These are phyloP conservation scores for Pasiphila rectangulata DNA, from an alignment of 2,888 invertebrate species.

Conservation along the genomic window DNA sequence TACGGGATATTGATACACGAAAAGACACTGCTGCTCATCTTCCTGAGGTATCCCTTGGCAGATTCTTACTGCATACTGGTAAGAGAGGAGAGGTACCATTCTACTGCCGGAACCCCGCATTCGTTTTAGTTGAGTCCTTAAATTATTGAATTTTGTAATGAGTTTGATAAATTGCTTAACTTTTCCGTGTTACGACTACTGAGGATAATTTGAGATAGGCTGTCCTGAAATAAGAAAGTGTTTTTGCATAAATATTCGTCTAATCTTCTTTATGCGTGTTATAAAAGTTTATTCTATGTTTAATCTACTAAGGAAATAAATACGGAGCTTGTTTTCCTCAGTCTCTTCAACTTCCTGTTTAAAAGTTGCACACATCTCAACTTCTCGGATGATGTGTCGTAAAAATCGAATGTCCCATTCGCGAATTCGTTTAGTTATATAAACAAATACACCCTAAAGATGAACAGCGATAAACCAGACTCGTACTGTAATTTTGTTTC, in stretches of 20 bases:
- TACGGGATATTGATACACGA: too few species aligned
- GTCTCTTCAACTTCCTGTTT: constrained; percentile 2
- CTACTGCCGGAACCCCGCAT: too few species aligned
- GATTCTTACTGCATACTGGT: too few species aligned
- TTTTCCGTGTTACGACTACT: constrained; percentile 33
- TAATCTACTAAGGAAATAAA: constrained; percentile 1
- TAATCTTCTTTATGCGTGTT: too few species aligned
- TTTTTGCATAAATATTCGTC: too few species aligned
- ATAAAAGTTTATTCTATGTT: constrained; percentile 9
- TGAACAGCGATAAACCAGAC: constrained; percentile 52
- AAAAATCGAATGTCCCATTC: constrained; percentile 22
- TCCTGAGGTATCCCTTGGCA: too few species aligned
- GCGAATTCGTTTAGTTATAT: constrained; percentile 24
- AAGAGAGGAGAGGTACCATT: too few species aligned
- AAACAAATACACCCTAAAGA: constrained; percentile 23
- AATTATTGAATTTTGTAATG: constrained; percentile 37
- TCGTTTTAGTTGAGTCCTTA: constrained; percentile 32
- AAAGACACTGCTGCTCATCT: too few species aligned
- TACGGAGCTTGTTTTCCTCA: background rate
- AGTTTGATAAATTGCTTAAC: constrained; percentile 35
- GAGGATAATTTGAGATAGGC: constrained; percentile 30
- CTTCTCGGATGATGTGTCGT: constrained; percentile 12
- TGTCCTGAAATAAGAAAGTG: constrained; percentile 21
- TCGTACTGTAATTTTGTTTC: constrained; percentile 68
- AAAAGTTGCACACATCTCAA: constrained; percentile 3